Evolutionary conservation across 2,888 invertebrate species (phyloP).

Genomic region (Stenodema calcarata): DNA sequence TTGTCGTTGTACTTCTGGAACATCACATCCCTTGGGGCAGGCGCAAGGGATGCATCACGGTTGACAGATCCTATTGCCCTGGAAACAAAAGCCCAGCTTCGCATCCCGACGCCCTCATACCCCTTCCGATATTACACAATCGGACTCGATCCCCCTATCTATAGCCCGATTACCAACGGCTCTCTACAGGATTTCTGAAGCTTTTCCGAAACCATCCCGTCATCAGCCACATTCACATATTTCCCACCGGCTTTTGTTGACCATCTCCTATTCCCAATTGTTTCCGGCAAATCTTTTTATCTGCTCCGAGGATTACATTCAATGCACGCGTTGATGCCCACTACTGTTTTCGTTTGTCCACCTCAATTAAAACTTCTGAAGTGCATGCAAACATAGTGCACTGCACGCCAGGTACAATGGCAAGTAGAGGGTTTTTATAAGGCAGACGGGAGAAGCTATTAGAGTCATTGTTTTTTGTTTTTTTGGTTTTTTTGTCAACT

Average conservation of each 20-base stretch:
- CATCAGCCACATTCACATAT: neutral
- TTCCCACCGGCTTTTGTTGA: neutral
- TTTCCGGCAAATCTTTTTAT: constrained; percentile 9
- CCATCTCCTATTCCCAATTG: neutral
- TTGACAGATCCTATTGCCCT: neutral
- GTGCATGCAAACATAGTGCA: neutral
- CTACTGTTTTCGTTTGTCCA: neutral
- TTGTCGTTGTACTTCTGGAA: neutral
- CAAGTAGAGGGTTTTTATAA: neutral
- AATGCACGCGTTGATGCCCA: neutral
- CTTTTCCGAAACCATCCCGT: neutral
- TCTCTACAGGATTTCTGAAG: neutral
- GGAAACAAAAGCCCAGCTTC: neutral
- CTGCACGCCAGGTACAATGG: neutral
- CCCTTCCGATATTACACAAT: constrained; percentile 5
- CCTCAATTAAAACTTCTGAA: neutral
- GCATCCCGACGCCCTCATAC: neutral
- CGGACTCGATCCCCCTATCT: neutral
- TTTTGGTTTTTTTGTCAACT: neutral
- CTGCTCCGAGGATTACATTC: constrained; percentile 11
- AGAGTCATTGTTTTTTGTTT: neutral
- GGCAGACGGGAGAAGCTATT: neutral
- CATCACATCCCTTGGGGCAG: neutral
- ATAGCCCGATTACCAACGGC: neutral
- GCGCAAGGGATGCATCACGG: neutral